Evolutionary conservation across 2,888 invertebrate genomes (phyloP).

Genomic region (Euzetes globulus): DNA sequence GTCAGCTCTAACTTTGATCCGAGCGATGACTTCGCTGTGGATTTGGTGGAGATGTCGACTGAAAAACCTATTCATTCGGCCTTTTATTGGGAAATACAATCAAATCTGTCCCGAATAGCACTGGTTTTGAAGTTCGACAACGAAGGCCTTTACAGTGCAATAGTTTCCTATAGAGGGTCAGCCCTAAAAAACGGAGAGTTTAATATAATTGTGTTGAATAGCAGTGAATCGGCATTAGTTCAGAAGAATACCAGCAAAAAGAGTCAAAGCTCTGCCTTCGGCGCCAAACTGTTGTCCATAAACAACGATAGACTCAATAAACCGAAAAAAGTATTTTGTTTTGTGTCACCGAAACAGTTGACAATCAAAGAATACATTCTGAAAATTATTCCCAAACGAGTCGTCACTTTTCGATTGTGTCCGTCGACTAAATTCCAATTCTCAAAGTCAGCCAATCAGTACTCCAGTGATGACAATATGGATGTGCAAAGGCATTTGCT

Average conservation of each 20-base stretch:
- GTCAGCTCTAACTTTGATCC: conserved; percentile 40
- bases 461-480: not conserved
- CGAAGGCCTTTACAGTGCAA: conserved; percentile 73
- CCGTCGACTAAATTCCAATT: conserved; percentile 79
- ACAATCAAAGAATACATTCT: conserved; percentile 86
- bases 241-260: conserved; percentile 76
- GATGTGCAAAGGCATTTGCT: conserved; percentile 54
- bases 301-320: conserved; percentile 60
- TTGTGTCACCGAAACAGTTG: conserved; percentile 82
- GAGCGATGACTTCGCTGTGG: conserved; percentile 40
- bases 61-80: conserved; percentile 38
- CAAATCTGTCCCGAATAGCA: conserved; percentile 38
- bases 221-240: conserved; percentile 74
- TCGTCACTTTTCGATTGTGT: conserved; percentile 82
- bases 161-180: conserved; percentile 64
- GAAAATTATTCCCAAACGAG: conserved; percentile 82
- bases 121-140: conserved; percentile 61
- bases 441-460: not conserved
- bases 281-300: conserved; percentile 64
- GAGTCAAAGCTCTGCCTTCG: conserved; percentile 71
- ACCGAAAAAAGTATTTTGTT: conserved; percentile 78
- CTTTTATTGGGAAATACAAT: conserved; percentile 40
- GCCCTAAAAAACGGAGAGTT: conserved; percentile 81
- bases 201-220: conserved; percentile 79
- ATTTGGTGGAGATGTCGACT: conserved; percentile 38